Conservation (phyloP, 2,888 invertebrate species). For the Andrena camellia region DNA sequence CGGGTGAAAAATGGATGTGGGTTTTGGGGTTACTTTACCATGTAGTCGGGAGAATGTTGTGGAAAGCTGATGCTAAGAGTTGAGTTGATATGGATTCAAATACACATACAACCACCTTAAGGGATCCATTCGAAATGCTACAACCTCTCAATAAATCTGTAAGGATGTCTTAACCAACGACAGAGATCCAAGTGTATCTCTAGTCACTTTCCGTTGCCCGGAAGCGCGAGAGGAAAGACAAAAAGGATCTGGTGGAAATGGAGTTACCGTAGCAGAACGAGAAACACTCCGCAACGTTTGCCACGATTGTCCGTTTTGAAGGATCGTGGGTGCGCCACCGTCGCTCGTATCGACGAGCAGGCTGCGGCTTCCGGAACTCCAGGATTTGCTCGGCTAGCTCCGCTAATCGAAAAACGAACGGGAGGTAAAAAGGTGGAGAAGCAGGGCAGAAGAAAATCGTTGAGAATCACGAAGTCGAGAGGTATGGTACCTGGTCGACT, state of each 20-base stretch:
- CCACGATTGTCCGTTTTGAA: conserved; percentile 68
- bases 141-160: too few species aligned
- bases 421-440: conserved; percentile 54
- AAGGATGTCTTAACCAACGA: too few species aligned
- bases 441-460: conserved; percentile 54
- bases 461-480: conserved; percentile 41
- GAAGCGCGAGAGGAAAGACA: neutral
- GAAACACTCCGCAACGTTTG: conserved; percentile 9
- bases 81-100: too few species aligned
- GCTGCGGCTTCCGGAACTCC: conserved; percentile 76
- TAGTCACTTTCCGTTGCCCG: neutral
- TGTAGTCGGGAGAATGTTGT: neutral
- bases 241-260: neutral
- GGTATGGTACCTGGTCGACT: conserved; percentile 44
- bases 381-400: conserved; percentile 76
- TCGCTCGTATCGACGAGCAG: conserved; percentile 69
- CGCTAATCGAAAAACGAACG: conserved; percentile 75
- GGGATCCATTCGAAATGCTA: too few species aligned
- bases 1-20: conserved; percentile 6
- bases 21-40: neutral
- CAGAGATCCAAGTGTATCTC: too few species aligned
- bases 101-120: too few species aligned
- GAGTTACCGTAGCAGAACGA: conserved; percentile 27
- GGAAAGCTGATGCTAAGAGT: too few species aligned
- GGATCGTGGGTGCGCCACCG: conserved; percentile 78